Evolutionary conservation across 2,113 vertebrate genomes (phyloP), one percentile per base, ranked within the genome.

Genomic region (Sander vitreus): DNA sequence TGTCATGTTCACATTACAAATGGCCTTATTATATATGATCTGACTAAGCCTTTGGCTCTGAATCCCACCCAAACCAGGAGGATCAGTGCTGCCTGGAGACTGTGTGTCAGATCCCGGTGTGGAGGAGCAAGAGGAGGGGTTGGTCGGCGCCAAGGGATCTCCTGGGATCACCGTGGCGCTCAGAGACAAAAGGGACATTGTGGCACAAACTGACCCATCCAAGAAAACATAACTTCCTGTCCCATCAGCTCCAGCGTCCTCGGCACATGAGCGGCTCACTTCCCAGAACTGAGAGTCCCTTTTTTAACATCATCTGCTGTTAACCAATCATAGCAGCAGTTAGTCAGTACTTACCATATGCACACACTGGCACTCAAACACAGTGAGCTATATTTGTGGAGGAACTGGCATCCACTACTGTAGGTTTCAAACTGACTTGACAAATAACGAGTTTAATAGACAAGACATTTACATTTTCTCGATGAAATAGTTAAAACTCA

Each of bases 111-210:
- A 91, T 86, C 86, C 86, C 80, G 55, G 30, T 30, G 54, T 67
- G 67, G 79, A 73, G 62, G 50, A 15, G 83, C 23, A 30, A 72
- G 58, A 68, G 54, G 76, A 14, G 10, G 25, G 59, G 36, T 43
- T 43, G 60, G 74, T 78, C 11, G 81, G 85, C 67, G 57, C 78
- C 47, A 45, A 45, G 25, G 73, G 78, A 86, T 89, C 88, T 79
- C 88, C 83, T 77, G 89, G 86, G 88, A 90, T 88, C 76, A 76
- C 84, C 15, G 11, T 73, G 15, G 51, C 87, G 64, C 85, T 87
- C 82, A 21, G 6, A 88, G 72, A 93, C 91, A 94, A 94, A 93
- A 86, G 75, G 72, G 81, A 90, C 85, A 91, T 90, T 94, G 93
- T 91, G 86, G 86, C 88, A 85, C 83, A 62, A 80, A 73, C 88